Evolutionary conservation across 2,797 vertebrate species (phyloP), one percentile per base, ranked within the genome.

Genomic region (Enteromius viviparus): DNA sequence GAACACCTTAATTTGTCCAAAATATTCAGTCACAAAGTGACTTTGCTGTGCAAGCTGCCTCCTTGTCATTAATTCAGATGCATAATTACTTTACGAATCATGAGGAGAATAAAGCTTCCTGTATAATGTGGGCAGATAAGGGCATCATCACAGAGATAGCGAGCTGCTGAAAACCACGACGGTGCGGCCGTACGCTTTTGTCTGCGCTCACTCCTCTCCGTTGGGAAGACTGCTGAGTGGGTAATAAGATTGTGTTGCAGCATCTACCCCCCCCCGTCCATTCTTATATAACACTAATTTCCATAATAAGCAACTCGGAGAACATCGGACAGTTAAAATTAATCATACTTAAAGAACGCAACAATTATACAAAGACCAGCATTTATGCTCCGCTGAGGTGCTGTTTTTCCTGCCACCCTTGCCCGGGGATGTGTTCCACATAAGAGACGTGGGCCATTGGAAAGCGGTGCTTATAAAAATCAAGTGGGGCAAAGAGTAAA

Each of bases 241-340:
- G 80, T 90, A 88, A 89, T 89, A 89, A 87, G 88, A 89, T 87
- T 89, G 84, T 80, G 76, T 85, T 71, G 65, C 85, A 85, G 85
- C 78, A 82, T 80, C 76, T 78, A 75, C 51, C 80, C 77, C 78
- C 51, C 69, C 62, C 82, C 80, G 65, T 83, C 65, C 78, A 88
- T 88, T 53, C 77, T 91, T 89, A 89, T 78, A 84, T 89, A 91
- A 91, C 75, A 42, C 83, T 75, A 75, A 88, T 91, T 88, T 91
- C 85, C 85, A 91, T 86, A 89, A 88, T 71, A 82, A 88, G 85
- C 71, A 80, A 86, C 84, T 84, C 66, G 0, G 79, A 84, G 70
- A 83, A 83, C 32, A 62, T 49, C 12, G 58, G 26, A 80, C 42
- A 65, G 81, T 86, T 88, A 81, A 82, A 84, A 78, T 88, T 85